Conservation (phyloP, 2,113 vertebrate species). For the Mixornis gularis region DNA sequence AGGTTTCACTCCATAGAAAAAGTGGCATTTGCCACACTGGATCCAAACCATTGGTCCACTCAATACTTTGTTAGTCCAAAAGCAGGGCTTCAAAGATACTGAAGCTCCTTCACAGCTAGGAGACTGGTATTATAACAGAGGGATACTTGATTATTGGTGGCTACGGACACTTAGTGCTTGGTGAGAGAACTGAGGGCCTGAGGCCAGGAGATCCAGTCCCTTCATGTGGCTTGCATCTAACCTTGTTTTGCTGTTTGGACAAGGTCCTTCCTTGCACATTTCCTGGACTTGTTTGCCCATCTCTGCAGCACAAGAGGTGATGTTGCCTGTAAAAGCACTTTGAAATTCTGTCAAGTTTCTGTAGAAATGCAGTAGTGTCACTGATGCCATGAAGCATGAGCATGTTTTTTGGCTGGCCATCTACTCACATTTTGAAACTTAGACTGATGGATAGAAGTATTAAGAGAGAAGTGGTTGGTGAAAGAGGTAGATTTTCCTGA, state of each 20-base stretch:
- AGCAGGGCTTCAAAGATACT: neutral
- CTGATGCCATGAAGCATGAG: neutral
- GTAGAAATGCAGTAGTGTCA: neutral
- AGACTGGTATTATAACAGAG: neutral
- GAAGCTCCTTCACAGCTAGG: neutral
- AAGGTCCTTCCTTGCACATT: neutral
- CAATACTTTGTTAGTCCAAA: neutral
- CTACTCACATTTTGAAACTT: neutral
- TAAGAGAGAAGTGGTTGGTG: neutral
- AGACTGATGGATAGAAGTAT: neutral
- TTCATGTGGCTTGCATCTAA: neutral
- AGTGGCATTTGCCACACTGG: neutral
- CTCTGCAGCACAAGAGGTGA: neutral
- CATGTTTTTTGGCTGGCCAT: neutral
- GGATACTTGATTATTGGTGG: neutral
- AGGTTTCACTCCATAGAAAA: slow-evolving; percentile 33
- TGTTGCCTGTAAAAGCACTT: neutral
- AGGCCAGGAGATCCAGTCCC: neutral
- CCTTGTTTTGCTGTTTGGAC: neutral
- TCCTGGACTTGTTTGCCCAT: neutral
- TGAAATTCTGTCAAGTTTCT: neutral
- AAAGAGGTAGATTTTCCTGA: neutral
- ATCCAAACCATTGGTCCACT: neutral
- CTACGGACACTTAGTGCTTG: neutral
- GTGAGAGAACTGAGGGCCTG: neutral